Evolutionary conservation across 2,113 vertebrate species (phyloP).

Genomic region (Hucho hucho): DNA sequence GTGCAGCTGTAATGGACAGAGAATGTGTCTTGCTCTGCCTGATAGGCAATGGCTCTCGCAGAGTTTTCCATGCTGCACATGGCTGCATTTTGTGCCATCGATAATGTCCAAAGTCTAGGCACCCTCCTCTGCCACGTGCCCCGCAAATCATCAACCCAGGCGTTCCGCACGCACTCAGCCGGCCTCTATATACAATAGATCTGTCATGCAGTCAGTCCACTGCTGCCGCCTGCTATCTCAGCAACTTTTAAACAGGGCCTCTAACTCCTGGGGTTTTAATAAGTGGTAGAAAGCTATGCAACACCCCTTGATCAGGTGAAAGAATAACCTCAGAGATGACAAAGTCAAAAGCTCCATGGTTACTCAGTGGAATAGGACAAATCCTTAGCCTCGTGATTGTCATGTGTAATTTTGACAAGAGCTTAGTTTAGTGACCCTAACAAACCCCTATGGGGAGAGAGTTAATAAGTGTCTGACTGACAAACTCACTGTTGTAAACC

Average conservation of each 20-base stretch:
- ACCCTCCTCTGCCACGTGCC: constrained; percentile 11
- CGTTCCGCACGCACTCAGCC: constrained; percentile 30
- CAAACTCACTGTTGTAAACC: constrained; percentile 9
- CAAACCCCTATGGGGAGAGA: constrained; percentile 13
- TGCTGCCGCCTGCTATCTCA: constrained; percentile 2
- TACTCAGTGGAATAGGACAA: constrained; percentile 38
- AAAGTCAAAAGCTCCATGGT: constrained; percentile 26
- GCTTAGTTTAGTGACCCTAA: constrained; percentile 18
- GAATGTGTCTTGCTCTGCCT: neutral
- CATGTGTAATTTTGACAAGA: constrained; percentile 30
- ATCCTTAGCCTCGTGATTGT: constrained; percentile 42
- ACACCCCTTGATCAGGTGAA: constrained; percentile 45
- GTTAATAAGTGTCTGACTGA: constrained; percentile 42
- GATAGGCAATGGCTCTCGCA: neutral
- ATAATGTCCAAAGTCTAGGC: constrained; percentile 15
- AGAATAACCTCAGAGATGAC: constrained; percentile 29
- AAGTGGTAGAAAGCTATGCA: neutral
- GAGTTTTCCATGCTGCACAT: constrained; percentile 1
- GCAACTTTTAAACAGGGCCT: no score
- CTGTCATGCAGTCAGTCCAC: constrained; percentile 1
- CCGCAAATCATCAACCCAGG: constrained; percentile 41
- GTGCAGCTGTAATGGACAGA: neutral
- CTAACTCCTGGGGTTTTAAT: neutral
- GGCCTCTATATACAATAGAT: constrained; percentile 21
- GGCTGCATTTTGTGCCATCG: constrained; percentile 10